phyloP scores from a whole-genome alignment of 2,113 vertebrate genomes.

The Scomber colias region DNA sequence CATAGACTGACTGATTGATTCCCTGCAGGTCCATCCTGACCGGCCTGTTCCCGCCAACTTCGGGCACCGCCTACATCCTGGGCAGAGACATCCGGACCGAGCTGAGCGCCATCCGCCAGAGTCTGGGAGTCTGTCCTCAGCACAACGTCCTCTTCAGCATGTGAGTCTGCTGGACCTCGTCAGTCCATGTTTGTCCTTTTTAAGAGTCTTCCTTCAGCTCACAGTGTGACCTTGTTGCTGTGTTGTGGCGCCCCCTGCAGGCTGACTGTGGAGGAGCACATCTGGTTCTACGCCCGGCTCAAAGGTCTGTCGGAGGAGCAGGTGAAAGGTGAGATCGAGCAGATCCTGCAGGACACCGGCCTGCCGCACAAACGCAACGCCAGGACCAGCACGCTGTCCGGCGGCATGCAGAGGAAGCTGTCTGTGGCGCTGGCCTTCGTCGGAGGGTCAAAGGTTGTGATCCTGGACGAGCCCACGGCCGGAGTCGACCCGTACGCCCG shows the following conservation, averaged over 20 bases:
- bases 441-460: slow-evolving; percentile 98
- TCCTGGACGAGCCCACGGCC: slow-evolving; percentile 97
- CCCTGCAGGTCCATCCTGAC: slow-evolving; percentile 94
- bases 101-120: slow-evolving; percentile 92
- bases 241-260: slow-evolving; percentile 72
- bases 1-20: too few species aligned
- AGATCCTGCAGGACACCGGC: slow-evolving; percentile 93
- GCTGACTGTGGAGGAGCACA: slow-evolving; percentile 98
- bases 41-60: slow-evolving; percentile 95
- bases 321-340: slow-evolving; percentile 92
- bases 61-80: slow-evolving; percentile 96
- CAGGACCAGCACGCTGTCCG: slow-evolving; percentile 85
- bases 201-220: too few species aligned
- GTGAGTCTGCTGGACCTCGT: slow-evolving; percentile 81
- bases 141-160: slow-evolving; percentile 98
- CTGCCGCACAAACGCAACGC: slow-evolving; percentile 92
- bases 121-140: slow-evolving; percentile 96
- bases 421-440: slow-evolving; percentile 98
- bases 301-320: slow-evolving; percentile 92
- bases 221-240: neutral
- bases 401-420: slow-evolving; percentile 98
- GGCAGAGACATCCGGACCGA: slow-evolving; percentile 94
- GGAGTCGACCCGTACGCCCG: slow-evolving; percentile 97
- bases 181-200: too few species aligned
- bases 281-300: slow-evolving; percentile 97